Percentiles rank a stretch among this genome's conserved stretches.
Conservation (phyloP, 2,797 vertebrate genomes). For the Naso thynnoides region DNA sequence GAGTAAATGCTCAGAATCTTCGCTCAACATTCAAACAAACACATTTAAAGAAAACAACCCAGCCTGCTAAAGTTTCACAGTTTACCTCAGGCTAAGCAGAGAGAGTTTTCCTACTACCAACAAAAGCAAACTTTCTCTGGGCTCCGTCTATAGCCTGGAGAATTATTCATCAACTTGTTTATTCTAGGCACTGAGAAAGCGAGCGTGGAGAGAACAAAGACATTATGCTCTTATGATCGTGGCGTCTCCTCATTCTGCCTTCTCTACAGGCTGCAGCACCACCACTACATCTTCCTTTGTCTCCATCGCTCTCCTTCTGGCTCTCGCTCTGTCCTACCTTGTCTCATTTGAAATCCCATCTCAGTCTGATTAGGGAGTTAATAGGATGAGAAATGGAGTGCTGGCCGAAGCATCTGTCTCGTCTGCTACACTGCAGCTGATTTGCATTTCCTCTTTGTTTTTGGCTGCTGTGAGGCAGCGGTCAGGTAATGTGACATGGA, state of each 20-base stretch:
- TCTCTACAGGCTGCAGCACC: conserved; percentile 9
- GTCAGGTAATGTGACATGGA: conserved; percentile 14
- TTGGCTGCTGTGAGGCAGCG: conserved; percentile 16
- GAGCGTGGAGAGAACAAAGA: conserved; percentile 47
- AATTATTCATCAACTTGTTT: conserved; percentile 42
- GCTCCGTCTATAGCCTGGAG: conserved; percentile 11
- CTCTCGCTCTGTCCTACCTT: conserved; percentile 38
- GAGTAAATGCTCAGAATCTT: conserved; percentile 11
- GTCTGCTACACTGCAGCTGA: conserved; percentile 31
- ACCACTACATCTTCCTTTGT: conserved; percentile 55
- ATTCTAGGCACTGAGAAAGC: conserved; percentile 26
- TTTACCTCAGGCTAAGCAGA: conserved; percentile 11
- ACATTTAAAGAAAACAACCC: conserved; percentile 14
- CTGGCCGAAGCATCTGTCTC: conserved; percentile 52
- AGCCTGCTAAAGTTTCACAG: conserved; percentile 5
- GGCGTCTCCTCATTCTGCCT: conserved; percentile 34
- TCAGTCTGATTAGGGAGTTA: conserved; percentile 75
- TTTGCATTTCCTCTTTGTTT: conserved; percentile 63
- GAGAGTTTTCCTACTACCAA: conserved; percentile 11
- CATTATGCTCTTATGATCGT: conserved; percentile 30
- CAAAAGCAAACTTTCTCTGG: conserved; percentile 29
- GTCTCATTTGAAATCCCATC: conserved; percentile 70
- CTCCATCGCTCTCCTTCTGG: conserved; percentile 53
- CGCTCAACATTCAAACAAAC: conserved; percentile 32
- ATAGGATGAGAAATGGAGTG: conserved; percentile 76